Evolutionary conservation across 2,113 vertebrate genomes (phyloP), one percentile per base, ranked within the genome.

Genomic region (Leuciscus idus): DNA sequence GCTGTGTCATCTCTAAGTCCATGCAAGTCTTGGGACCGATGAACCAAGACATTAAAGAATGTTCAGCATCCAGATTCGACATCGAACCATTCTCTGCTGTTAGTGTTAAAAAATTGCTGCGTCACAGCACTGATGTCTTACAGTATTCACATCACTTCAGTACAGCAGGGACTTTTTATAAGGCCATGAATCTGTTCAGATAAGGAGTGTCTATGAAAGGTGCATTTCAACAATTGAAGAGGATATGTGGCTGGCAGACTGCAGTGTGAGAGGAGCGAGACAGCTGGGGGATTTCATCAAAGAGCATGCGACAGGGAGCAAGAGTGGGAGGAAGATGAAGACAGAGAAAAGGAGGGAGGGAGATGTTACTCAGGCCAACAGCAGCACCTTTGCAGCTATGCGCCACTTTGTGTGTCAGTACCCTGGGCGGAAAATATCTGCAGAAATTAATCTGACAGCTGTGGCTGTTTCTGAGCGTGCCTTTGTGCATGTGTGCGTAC

Each of bases 191-290:
- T 87, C 57, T 79, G 13, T 39, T 59, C 75, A 74, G 23, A 87
- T 84, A 66, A 81, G 57, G 84, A 77, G n/a, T 83, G 70, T 64
- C 72, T 86, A 70, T 57, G 62, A 88, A 84, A 88, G 50, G 84
- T 39, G 55, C 17, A 10, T 85, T 86, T 88, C 3, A 39, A 84
- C 43, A 23, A 72, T 72, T 66, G 73, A 57, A 84, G 73, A 83
- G 1, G n/a, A 76, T 75, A 28, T 11, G 17, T 19, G 83, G 73
- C 62, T 64, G 52, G 39, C 68, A 43, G 66, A 85, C 79, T 26
- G 59, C 43, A 23, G 79, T 5, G 2, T 48, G 59, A 64, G 79
- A 9, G 72, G 72, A 70, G 46, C 30, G 52, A 83, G 68, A 61
- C 26, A 77, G 48, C 72, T 77, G 46, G 74, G 43, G 61, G 72